Evolutionary conservation across 2,113 vertebrate species (phyloP).

Genomic region (Catharus minimus): DNA sequence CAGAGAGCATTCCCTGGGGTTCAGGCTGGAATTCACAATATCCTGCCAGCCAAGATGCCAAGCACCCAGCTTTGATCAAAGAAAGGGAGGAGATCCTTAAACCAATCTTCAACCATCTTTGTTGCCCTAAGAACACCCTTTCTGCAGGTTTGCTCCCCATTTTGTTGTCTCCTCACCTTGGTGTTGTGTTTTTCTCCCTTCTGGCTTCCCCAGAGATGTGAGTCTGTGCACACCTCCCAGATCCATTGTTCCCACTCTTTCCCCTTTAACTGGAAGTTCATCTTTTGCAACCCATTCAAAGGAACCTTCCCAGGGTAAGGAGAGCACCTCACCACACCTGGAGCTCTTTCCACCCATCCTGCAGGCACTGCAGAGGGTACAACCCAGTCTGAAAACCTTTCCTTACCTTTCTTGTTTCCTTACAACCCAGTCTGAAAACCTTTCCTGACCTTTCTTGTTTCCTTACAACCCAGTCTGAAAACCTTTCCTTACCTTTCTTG

Average conservation of each 20-base stretch:
- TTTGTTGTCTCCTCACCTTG: not conserved
- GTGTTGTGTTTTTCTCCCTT: not conserved
- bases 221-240: not conserved
- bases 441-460: not conserved
- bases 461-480: not conserved
- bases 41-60: not conserved
- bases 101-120: not conserved
- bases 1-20: not conserved
- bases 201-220: not conserved
- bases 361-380: not conserved
- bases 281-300: not conserved
- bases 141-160: not conserved
- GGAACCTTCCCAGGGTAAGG: not conserved
- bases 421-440: no score
- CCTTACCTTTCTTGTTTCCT: not conserved
- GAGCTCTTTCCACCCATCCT: not conserved
- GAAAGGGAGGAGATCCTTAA: not conserved
- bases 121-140: not conserved
- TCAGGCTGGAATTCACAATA: not conserved
- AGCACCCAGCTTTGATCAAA: not conserved
- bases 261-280: not conserved
- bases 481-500: not conserved
- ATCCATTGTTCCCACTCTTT: not conserved
- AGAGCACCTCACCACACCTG: not conserved
- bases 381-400: not conserved